Evolutionary conservation across 2,888 invertebrate genomes (phyloP).

Genomic region (Allophyes oxyacanthae): DNA sequence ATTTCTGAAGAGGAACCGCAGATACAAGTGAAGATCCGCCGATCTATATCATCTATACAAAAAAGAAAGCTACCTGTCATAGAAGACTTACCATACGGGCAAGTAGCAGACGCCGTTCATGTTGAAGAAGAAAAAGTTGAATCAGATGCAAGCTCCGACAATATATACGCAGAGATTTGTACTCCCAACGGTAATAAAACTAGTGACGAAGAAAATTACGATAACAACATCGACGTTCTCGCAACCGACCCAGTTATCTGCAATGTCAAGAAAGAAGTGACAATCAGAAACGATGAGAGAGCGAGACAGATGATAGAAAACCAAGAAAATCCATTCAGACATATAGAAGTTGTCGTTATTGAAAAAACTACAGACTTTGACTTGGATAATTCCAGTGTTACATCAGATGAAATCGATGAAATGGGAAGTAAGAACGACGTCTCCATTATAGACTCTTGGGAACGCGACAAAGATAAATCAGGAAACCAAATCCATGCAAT

Average conservation of each 20-base stretch:
- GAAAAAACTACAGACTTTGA: slow-evolving; percentile 86
- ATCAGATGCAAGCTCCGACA: slow-evolving; percentile 87
- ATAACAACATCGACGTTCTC: slow-evolving; percentile 80
- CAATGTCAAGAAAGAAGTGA: slow-evolving; percentile 86
- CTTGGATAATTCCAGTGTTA: slow-evolving; percentile 82
- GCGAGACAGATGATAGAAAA: slow-evolving; percentile 84
- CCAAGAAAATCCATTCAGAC: slow-evolving; percentile 84
- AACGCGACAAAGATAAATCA: slow-evolving; percentile 74
- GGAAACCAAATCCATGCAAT: slow-evolving; percentile 85
- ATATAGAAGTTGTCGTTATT: slow-evolving; percentile 87
- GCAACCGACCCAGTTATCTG: slow-evolving; percentile 86
- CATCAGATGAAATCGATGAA: slow-evolving; percentile 83
- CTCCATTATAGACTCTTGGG: slow-evolving; percentile 85
- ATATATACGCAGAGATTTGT: slow-evolving; percentile 93
- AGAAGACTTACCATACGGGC: slow-evolving; percentile 92
- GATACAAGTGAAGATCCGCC: slow-evolving; percentile 84
- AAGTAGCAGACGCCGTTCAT: slow-evolving; percentile 91
- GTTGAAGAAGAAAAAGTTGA: slow-evolving; percentile 82
- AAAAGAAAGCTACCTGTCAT: slow-evolving; percentile 87
- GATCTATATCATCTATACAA: slow-evolving; percentile 88
- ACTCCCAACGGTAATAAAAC: slow-evolving; percentile 77
- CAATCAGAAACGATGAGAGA: slow-evolving; percentile 82
- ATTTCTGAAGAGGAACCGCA: slow-evolving; percentile 82
- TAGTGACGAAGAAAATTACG: slow-evolving; percentile 81
- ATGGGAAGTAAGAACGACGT: slow-evolving; percentile 82